phyloP scores from a whole-genome alignment of 2,113 vertebrate genomes.

The Oncorhynchus keta region DNA sequence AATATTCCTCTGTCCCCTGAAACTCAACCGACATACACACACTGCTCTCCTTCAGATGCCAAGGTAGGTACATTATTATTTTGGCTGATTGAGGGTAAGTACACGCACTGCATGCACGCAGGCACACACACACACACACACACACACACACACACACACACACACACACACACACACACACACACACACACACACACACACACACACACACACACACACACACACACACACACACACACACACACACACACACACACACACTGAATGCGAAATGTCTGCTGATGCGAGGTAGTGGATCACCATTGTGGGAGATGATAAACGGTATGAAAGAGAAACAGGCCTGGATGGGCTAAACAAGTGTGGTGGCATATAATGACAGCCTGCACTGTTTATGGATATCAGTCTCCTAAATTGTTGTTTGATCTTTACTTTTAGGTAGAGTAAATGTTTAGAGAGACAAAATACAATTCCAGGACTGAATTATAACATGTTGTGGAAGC shows the following conservation, averaged over 20 bases:
- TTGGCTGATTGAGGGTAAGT: too few species aligned
- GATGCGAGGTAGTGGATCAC: constrained; percentile 60
- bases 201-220: too few species aligned
- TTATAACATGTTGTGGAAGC: too few species aligned
- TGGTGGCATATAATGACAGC: constrained; percentile 40
- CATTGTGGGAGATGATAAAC: constrained; percentile 67
- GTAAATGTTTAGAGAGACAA: constrained; percentile 22
- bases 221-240: too few species aligned
- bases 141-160: too few species aligned
- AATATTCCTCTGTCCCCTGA: neutral
- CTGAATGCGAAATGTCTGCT: constrained; percentile 62
- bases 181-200: too few species aligned
- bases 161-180: too few species aligned
- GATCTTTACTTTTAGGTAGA: constrained; percentile 54
- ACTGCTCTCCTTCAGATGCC: neutral
- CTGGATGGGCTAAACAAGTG: constrained; percentile 57
- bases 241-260: too few species aligned
- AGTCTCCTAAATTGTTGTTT: constrained; percentile 25
- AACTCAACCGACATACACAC: neutral
- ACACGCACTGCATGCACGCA: neutral
- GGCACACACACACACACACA: too few species aligned
- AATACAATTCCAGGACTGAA: too few species aligned
- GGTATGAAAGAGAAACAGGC: constrained; percentile 47
- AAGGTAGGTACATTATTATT: too few species aligned
- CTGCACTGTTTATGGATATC: constrained; percentile 47